Conservation (phyloP, 2,113 vertebrate species). For the Pygoscelis antarcticus region DNA sequence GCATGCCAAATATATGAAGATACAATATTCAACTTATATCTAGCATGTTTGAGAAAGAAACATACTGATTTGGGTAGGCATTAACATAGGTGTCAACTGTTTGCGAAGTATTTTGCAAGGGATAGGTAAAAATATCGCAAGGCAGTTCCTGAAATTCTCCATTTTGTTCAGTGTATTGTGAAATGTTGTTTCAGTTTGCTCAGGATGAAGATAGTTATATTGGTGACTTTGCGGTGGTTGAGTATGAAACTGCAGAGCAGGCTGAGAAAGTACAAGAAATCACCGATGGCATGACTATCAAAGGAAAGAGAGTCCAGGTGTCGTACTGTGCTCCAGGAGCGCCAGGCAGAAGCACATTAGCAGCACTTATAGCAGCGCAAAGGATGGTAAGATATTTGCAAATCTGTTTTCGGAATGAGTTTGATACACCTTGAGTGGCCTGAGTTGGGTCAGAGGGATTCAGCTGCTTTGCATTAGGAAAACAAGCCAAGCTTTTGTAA, state of each 20-base stretch:
- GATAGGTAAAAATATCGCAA: rapidly evolving
- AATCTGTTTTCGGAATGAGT: background rate
- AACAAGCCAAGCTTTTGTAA: background rate
- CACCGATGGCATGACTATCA: slow-evolving; percentile 78
- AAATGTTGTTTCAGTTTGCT: slow-evolving; percentile 81
- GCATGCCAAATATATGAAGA: background rate
- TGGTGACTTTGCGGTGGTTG: slow-evolving; percentile 90
- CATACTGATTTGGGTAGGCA: rapidly evolving
- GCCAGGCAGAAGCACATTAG: slow-evolving; percentile 91
- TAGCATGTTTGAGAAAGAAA: too few species aligned
- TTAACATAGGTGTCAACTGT: background rate
- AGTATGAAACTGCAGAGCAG: slow-evolving; percentile 89
- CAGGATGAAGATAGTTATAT: slow-evolving; percentile 89
- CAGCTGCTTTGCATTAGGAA: background rate
- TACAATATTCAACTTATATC: background rate
- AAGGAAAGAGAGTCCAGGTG: slow-evolving; percentile 85
- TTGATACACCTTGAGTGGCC: background rate
- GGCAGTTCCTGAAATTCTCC: background rate
- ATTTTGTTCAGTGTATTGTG: background rate
- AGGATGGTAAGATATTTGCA: slow-evolving; percentile 85
- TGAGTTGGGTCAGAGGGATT: background rate
- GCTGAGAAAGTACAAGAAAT: slow-evolving; percentile 85
- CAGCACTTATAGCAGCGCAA: slow-evolving; percentile 92
- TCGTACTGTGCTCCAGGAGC: slow-evolving; percentile 93
- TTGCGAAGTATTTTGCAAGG: background rate